phyloP scores from a whole-genome alignment of 2,888 invertebrate species.

The Trachelus tabidus region DNA sequence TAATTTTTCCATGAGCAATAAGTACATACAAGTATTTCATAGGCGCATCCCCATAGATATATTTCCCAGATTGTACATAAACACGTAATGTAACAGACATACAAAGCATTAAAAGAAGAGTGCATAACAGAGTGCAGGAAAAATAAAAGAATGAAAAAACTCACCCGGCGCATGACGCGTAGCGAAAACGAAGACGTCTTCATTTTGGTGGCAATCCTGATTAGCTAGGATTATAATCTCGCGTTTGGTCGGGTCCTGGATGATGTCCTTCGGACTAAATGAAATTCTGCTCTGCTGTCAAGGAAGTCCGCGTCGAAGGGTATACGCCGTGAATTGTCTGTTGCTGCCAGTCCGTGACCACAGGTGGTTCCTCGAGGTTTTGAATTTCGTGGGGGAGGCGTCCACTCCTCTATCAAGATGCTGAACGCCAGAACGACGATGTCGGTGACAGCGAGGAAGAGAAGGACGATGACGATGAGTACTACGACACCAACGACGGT shows the following conservation, averaged over 20 bases:
- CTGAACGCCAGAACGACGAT: neutral
- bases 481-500: neutral
- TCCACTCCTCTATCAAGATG: neutral
- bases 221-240: constrained; percentile 25
- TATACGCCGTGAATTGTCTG: neutral
- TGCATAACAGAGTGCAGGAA: neutral
- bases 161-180: constrained; percentile 83
- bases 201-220: constrained; percentile 69
- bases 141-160: constrained; percentile 52
- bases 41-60: neutral
- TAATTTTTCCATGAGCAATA: neutral
- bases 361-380: constrained; percentile 52
- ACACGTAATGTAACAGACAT: neutral
- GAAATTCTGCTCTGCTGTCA: neutral
- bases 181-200: constrained; percentile 83
- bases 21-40: neutral
- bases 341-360: constrained; percentile 36
- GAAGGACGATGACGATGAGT: neutral
- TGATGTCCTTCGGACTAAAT: neutral
- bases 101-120: neutral
- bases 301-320: neutral
- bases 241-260: neutral
- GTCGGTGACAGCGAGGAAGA: neutral
- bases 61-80: neutral
- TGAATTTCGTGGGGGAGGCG: neutral